Percentiles rank a stretch among this genome's conserved stretches.
Evolutionary conservation across 2,113 vertebrate genomes (phyloP).

Genomic region (Erythrocercus mccallii): DNA sequence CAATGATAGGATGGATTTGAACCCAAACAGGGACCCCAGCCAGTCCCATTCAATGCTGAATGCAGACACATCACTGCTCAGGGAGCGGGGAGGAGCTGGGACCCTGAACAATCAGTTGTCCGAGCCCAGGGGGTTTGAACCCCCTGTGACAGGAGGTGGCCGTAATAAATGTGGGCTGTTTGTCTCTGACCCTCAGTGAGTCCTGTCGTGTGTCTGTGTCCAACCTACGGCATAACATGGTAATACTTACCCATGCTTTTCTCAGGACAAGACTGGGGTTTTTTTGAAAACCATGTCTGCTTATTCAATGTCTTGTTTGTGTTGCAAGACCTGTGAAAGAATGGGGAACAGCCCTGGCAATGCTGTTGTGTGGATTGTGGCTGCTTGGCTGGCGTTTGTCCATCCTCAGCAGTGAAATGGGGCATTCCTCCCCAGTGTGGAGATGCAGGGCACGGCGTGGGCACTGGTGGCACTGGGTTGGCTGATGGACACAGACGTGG

Average conservation of each 20-base stretch:
- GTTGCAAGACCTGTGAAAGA: not conserved
- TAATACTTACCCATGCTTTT: not conserved
- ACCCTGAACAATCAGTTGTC: not conserved
- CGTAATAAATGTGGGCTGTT: not conserved
- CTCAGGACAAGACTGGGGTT: not conserved
- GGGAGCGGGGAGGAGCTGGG: not conserved
- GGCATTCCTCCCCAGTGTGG: rapidly evolving
- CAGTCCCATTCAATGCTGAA: not conserved
- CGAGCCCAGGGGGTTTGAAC: not conserved
- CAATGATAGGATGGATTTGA: not conserved
- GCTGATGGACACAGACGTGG: rapidly evolving
- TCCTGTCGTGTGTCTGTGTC: not conserved
- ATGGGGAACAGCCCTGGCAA: not conserved
- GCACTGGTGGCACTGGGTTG: rapidly evolving
- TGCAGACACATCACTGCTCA: not conserved
- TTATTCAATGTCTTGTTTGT: not conserved
- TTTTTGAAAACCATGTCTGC: not conserved
- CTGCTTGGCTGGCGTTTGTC: not conserved
- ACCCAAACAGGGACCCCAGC: not conserved
- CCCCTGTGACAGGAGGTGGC: not conserved
- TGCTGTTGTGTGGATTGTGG: rapidly evolving
- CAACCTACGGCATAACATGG: not conserved
- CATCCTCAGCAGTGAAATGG: not conserved
- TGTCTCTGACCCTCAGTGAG: not conserved
- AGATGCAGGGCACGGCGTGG: rapidly evolving